Conservation (phyloP, 1,140 invertebrate genomes). For the Asobara japonica region DNA sequence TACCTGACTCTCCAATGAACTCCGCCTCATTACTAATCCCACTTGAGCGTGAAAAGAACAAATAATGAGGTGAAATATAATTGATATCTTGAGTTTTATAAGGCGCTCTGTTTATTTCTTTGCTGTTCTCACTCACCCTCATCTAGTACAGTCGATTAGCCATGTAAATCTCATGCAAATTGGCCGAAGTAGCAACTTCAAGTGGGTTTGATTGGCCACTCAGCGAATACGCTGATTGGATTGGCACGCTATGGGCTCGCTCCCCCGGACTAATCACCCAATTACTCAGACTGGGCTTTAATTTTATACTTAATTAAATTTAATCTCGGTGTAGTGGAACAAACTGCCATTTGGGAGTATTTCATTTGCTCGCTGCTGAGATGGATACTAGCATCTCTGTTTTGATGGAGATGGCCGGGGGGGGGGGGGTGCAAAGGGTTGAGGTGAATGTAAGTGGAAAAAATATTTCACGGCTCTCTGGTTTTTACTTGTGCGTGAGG, state of each 20-base stretch:
- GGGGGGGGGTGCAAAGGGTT: neutral
- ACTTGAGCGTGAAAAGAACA: neutral
- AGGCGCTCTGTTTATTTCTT: neutral
- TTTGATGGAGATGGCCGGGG: neutral
- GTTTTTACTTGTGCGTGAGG: neutral
- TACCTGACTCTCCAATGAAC: neutral
- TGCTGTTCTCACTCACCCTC: neutral
- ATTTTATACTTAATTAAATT: conserved; percentile 63
- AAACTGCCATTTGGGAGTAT: conserved; percentile 28
- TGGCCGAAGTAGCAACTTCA: conserved; percentile 49
- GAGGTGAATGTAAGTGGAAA: neutral
- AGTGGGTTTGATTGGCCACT: conserved; percentile 52
- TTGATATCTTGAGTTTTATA: neutral
- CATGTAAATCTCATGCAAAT: conserved; percentile 59
- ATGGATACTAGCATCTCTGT: neutral
- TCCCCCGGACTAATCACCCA: conserved; percentile 52
- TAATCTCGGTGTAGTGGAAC: conserved; percentile 47
- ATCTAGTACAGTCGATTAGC: conserved; percentile 39
- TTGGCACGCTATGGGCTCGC: conserved; percentile 42
- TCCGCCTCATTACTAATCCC: conserved; percentile 2
- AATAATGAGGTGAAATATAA: neutral
- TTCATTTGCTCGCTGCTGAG: neutral
- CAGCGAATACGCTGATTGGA: conserved; percentile 54
- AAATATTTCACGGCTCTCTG: neutral
- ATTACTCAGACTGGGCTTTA: conserved; percentile 52